These are phyloP conservation scores for Drosophila nr. perissopoda DNA, from an alignment of 2,888 invertebrate genomes.

Conservation along the genomic window DNA sequence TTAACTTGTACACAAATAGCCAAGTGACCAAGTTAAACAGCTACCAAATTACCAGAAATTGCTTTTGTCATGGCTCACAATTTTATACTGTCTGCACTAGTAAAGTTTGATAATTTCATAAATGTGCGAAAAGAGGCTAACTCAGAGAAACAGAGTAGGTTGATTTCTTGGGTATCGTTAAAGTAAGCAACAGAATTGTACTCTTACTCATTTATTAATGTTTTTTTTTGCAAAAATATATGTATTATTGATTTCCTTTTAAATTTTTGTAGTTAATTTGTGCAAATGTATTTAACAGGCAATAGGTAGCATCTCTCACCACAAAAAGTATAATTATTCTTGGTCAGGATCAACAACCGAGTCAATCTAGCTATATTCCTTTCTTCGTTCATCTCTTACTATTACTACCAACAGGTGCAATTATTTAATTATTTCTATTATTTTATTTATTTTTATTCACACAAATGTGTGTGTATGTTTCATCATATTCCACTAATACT, in stretches of 20 bases:
- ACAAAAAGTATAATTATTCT: neutral
- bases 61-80: neutral
- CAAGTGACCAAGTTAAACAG: slow-evolving; percentile 26
- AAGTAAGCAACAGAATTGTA: neutral
- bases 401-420: neutral
- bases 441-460: neutral
- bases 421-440: neutral
- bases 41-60: neutral
- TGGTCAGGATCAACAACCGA: neutral
- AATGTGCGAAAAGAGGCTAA: neutral
- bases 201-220: neutral
- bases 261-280: neutral
- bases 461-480: neutral
- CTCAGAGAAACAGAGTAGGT: neutral
- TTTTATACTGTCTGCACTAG: neutral
- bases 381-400: neutral
- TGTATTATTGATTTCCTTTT: neutral
- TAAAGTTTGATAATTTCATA: neutral
- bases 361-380: neutral
- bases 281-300: neutral
- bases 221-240: neutral
- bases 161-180: neutral
- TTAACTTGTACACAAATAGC: slow-evolving; percentile 43
- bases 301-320: neutral
- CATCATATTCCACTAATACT: neutral